phyloP scores from a whole-genome alignment of 2,797 vertebrate genomes.

The Lepus townsendii region DNA sequence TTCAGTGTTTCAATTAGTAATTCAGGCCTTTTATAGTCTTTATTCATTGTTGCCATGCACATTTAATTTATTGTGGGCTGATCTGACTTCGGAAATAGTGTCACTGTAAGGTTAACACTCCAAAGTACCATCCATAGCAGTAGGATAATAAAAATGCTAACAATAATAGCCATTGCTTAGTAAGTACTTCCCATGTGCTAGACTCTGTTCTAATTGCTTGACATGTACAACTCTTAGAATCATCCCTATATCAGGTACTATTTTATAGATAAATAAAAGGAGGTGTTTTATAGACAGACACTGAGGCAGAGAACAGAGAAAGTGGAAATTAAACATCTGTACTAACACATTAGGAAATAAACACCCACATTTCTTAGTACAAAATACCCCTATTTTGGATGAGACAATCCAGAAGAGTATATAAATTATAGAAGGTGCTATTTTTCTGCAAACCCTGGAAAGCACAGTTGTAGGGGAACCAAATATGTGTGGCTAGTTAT shows the following conservation, averaged over 20 bases:
- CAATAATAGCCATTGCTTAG: constrained; percentile 27
- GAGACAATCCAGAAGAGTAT: constrained; percentile 50
- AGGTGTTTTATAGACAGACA: constrained; percentile 54
- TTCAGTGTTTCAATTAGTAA: constrained; percentile 61
- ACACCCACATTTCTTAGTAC: constrained; percentile 35
- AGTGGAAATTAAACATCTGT: constrained; percentile 39
- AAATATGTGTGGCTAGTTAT: constrained; percentile 54
- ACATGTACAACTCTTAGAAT: constrained; percentile 33
- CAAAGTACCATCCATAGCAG: constrained; percentile 47
- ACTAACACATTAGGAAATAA: constrained; percentile 42
- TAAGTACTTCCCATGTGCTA: background rate
- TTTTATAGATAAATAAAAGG: constrained; percentile 55
- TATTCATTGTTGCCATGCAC: constrained; percentile 50
- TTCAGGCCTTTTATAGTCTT: constrained; percentile 50
- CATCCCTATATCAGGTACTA: background rate
- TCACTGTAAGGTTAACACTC: constrained; percentile 50
- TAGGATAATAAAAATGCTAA: constrained; percentile 57
- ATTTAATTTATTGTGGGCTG: constrained; percentile 63
- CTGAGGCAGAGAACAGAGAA: constrained; percentile 38
- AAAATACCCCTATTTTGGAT: constrained; percentile 53
- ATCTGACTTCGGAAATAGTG: constrained; percentile 56
- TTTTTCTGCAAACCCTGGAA: constrained; percentile 60
- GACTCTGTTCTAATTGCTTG: constrained; percentile 63
- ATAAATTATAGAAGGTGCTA: constrained; percentile 40
- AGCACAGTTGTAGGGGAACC: constrained; percentile 48